Evolutionary conservation across 2,888 invertebrate genomes (phyloP).

Genomic region (Drosophila multiciliata): DNA sequence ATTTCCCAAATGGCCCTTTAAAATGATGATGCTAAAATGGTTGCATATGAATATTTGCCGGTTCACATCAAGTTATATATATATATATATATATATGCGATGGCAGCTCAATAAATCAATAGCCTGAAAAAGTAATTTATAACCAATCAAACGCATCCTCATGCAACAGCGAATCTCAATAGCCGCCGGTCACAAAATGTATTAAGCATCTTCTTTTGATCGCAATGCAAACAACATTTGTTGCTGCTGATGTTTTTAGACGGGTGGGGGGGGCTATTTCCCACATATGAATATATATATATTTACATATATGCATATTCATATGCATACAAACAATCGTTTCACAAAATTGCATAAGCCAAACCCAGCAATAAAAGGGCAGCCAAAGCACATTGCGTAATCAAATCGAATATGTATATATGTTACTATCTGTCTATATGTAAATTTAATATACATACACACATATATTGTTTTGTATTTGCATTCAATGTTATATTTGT

Average conservation of each 20-base stretch:
- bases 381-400: background rate
- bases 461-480: background rate
- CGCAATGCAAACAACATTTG: constrained; percentile 17
- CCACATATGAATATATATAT: background rate
- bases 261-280: constrained; percentile 3
- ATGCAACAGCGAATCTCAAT: constrained; percentile 56
- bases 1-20: background rate
- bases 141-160: constrained; percentile 69
- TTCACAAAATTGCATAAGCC: constrained; percentile 49
- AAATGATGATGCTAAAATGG: background rate
- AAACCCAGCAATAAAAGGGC: constrained; percentile 25
- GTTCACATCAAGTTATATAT: constrained; percentile 8
- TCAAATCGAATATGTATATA: background rate
- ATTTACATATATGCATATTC: no score
- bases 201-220: constrained; percentile 57
- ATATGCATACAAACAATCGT: constrained; percentile 29
- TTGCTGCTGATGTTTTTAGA: background rate
- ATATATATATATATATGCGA: constrained; percentile 7
- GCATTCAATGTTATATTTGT: background rate
- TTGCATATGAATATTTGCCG: constrained; percentile 6
- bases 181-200: constrained; percentile 60
- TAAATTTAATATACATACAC: background rate
- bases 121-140: constrained; percentile 62
- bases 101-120: constrained; percentile 41
- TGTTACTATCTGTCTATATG: background rate